Percentiles rank a stretch among this genome's conserved stretches.
Conservation (phyloP, 2,888 invertebrate species). For the Strigamia transsilvanica region DNA sequence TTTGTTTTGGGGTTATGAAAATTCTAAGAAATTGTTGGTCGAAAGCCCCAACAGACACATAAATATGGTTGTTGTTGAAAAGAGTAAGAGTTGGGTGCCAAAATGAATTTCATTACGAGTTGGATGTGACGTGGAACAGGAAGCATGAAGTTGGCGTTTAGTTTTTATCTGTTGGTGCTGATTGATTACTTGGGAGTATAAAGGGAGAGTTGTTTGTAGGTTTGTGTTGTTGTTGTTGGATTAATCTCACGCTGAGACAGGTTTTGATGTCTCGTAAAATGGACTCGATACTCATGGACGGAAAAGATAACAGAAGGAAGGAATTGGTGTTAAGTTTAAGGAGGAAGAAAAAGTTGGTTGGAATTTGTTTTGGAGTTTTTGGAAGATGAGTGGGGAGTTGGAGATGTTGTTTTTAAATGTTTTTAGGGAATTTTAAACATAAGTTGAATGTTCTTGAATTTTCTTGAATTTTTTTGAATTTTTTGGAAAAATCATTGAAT, state of each 20-base stretch:
- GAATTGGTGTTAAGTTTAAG: background rate
- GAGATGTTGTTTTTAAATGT: no score
- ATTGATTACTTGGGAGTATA: background rate
- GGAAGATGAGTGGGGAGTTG: background rate
- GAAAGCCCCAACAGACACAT: background rate
- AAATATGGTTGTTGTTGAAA: slow-evolving; percentile 29
- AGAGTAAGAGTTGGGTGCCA: background rate
- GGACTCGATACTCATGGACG: background rate
- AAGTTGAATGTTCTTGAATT: no score
- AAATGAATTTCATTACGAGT: slow-evolving; percentile 20
- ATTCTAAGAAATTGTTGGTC: slow-evolving; percentile 18
- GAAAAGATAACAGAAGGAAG: background rate
- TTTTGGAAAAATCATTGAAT: no score
- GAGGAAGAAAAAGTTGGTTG: background rate
- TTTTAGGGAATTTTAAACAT: no score
- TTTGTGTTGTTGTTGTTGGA: background rate
- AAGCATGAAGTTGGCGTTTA: background rate
- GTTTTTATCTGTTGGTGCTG: background rate
- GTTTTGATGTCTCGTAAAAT: background rate
- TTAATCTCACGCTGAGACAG: background rate
- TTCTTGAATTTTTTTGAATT: no score
- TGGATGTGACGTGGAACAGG: slow-evolving; percentile 11
- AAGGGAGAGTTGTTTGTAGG: background rate
- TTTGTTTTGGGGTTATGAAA: slow-evolving; percentile 13
- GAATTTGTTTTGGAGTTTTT: background rate